Percentiles rank a stretch among this genome's conserved stretches.
These are phyloP conservation scores for Falcaria lacertinaria DNA, from an alignment of 2,888 invertebrate genomes.

Conservation along the genomic window DNA sequence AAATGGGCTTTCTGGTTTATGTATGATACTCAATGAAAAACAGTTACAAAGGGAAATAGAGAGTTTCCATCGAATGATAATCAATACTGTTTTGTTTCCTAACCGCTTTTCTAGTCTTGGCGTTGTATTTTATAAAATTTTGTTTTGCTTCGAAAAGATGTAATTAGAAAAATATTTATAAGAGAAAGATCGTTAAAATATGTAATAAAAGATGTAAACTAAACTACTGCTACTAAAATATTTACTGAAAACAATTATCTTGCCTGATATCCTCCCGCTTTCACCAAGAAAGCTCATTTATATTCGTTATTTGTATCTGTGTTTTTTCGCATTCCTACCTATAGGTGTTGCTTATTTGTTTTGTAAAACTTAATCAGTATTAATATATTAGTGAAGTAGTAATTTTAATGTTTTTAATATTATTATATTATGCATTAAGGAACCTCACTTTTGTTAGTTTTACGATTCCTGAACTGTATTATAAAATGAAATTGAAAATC, in stretches of 20 bases:
- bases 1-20: too few relatives aligned
- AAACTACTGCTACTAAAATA: not conserved
- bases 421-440: constrained; percentile 34
- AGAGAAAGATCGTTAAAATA: not conserved
- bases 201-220: too few relatives aligned
- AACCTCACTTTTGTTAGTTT: constrained; percentile 15
- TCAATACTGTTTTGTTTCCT: not conserved
- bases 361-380: constrained; percentile 44
- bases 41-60: too few relatives aligned
- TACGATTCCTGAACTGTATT: constrained; percentile 18
- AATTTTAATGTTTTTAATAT: constrained; percentile 32
- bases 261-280: not conserved
- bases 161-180: not conserved
- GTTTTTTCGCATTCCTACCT: not conserved
- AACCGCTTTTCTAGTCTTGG: not conserved
- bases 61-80: too few relatives aligned
- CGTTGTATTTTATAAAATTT: not conserved
- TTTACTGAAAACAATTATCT: not conserved
- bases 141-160: not conserved
- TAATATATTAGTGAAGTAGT: constrained; percentile 38
- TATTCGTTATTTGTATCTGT: too few relatives aligned
- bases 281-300: too few relatives aligned
- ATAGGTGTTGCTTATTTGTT: constrained; percentile 25
- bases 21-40: too few relatives aligned
- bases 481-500: constrained; percentile 9